Percentiles rank a stretch among this genome's conserved stretches.
phyloP scores from a whole-genome alignment of 2,113 vertebrate species.

The Cheilinus undulatus region DNA sequence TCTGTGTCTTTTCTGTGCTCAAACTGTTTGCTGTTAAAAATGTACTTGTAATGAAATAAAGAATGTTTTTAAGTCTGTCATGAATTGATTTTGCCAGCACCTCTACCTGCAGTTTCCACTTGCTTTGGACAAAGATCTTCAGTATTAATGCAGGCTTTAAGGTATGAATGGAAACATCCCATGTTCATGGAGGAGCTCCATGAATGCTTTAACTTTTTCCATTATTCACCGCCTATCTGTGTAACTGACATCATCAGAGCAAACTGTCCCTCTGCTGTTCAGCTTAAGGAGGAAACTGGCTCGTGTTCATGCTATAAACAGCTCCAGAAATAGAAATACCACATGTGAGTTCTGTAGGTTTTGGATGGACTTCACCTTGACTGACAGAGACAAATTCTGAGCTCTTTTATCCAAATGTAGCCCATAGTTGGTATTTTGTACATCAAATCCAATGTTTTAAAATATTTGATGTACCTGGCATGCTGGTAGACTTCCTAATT shows the following conservation, averaged over 20 bases:
- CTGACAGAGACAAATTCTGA: not conserved
- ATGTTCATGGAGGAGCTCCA: not conserved
- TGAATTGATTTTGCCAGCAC: too few relatives aligned
- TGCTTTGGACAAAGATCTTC: not conserved
- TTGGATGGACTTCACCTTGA: conserved; percentile 38
- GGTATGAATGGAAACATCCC: not conserved
- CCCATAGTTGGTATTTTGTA: not conserved
- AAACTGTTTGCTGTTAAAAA: too few relatives aligned
- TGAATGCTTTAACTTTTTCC: conserved; percentile 3
- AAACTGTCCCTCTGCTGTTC: conserved; percentile 15
- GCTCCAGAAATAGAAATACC: not conserved
- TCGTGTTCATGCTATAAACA: conserved; percentile 1
- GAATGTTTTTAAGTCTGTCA: too few relatives aligned
- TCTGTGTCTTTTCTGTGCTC: too few relatives aligned
- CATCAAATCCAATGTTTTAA: conserved; percentile 6
- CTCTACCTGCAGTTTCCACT: not conserved
- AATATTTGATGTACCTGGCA: conserved; percentile 21
- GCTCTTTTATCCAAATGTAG: too few relatives aligned
- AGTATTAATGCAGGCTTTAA: not conserved
- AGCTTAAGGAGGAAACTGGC: conserved; percentile 11
- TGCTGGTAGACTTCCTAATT: conserved; percentile 50
- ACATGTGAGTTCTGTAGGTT: conserved; percentile 29
- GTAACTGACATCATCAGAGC: conserved; percentile 25
- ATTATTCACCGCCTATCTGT: not conserved
- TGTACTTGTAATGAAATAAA: too few relatives aligned